Conservation (phyloP, 1,140 invertebrate species). For the Chlorops oryzae region DNA sequence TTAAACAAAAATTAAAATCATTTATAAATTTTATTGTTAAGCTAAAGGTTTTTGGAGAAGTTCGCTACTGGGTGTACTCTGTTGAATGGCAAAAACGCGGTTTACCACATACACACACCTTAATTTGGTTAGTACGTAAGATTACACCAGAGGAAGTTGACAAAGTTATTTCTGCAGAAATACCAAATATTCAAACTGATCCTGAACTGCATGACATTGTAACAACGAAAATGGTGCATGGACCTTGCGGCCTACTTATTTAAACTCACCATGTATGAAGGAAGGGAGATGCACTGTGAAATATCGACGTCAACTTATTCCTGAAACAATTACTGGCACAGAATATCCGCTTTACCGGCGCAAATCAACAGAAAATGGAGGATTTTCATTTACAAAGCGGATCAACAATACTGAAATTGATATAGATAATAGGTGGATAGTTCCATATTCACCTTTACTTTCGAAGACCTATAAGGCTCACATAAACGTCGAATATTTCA, state of each 20-base stretch:
- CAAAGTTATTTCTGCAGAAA: no score
- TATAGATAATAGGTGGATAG: no score
- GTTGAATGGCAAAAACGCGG: slow-evolving; percentile 51
- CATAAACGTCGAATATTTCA: no score
- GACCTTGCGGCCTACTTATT: slow-evolving; percentile 48
- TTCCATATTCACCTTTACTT: no score
- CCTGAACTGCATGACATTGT: slow-evolving; percentile 41
- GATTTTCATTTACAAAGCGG: slow-evolving; percentile 8
- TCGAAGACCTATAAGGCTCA: no score
- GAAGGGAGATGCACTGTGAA: slow-evolving; percentile 28
- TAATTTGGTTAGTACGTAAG: slow-evolving; percentile 7
- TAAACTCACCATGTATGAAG: slow-evolving; percentile 36
- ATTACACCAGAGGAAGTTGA: no score
- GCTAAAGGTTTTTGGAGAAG: slow-evolving; percentile 35
- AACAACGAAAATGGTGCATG: slow-evolving; percentile 53
- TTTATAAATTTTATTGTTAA: slow-evolving; percentile 48
- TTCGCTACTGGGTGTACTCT: slow-evolving; percentile 46
- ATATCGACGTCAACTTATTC: slow-evolving; percentile 20
- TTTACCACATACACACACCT: slow-evolving; percentile 12
- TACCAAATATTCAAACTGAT: slow-evolving; percentile 39
- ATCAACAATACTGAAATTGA: no score
- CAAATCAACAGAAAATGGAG: slow-evolving; percentile 31
- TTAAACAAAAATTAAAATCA: slow-evolving; percentile 49
- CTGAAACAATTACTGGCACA: slow-evolving; percentile 28
- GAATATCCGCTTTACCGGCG: slow-evolving; percentile 48